Base-by-base conservation (phyloP, 1,140 invertebrate genomes). In the Akabosia matsudoensis region DNA sequence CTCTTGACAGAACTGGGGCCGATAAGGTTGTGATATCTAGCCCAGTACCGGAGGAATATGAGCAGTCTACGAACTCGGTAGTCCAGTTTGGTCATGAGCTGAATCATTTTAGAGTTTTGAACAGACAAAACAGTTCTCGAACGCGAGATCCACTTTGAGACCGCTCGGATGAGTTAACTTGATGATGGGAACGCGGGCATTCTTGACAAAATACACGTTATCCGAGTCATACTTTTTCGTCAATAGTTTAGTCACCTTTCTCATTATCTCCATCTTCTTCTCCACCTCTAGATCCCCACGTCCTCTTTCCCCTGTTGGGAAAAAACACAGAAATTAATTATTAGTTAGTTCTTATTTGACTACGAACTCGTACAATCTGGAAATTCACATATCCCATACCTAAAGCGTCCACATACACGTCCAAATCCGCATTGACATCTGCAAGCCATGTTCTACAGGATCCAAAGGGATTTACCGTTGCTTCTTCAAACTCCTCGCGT, bases 151-250 rank as follows among this genome's bases (percentile, higher is more conserved):
- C 79, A 90, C 90, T 74, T 88, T 86, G 0, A 89, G 85, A 4
- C 84, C 80, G 0, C 87, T 89, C 7, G 85, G 84, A 82, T 91
- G 89, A 76, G 84, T 81, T 82, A 90, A 90, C 82, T 91, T 91
- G 18, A 92, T 88, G 78, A 92, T 91, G 30, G 91, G 91, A 14
- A 89, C 90, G 83, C 90, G 90, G 18, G 91, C 90, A 52, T 85
- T 28, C 30, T 67, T 67, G 61, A 67, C 22, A 22, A 30, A 3
- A 30, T 10, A 28, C 3, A 67, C 61, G 31, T 67, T 67, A 10
- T 67, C n/a, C n/a, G 26, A 3, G 30, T 31, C 61, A n/a, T 67
- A 67, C 61, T 67, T 67, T 10, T 67, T 31, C 7, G 26, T 2
- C 10, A 67, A 7, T 4, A 67, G 7, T 31, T 31, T 28, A 3